Evolutionary conservation across 2,113 vertebrate species (phyloP), one percentile per base, ranked within the genome.

Genomic region (Ibidorhyncha struthersii): DNA sequence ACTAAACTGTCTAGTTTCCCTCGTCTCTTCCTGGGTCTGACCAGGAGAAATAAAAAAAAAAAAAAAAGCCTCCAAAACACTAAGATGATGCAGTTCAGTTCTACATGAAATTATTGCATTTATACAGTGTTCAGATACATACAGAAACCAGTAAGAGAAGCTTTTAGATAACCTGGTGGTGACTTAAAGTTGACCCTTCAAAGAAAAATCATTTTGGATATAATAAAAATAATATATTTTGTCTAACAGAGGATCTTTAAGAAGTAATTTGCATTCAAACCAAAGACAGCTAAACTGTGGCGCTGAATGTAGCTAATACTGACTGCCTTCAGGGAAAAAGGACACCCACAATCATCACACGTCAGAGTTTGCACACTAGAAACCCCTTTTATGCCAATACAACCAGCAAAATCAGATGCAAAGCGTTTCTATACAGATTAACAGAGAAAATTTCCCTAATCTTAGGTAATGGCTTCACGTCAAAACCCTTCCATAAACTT

Each of bases 101-200:
- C 32, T 93, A 78, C 55, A 76, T 56, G 70, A 92, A 86, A 87
- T 61, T 34, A 50, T 3, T 78, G 63, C 72, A 53, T 93, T 56
- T 86, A 52, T 92, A 62, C 22, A 29, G n/a, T 59, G 61, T 67
- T 72, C 89, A 94, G 70, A 90, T 70, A 26, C 16, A n/a, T 23
- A 43, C 0, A 2, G 73, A 77, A 89, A 83, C 29, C 65, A 91
- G 40, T 90, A 93, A 96, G 38, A 89, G 53, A 82, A 69, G 66
- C 82, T 97, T 96, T 93, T 84, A 91, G 73, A 78, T 69, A 95
- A 92, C 34, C 34, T 69, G 40, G 43, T 41, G 40, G 61, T 80
- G 76, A 95, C 62, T 96, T 96, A 90, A 96, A 94, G 56, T 30
- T 78, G 56, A 32, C 8, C 22, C 32, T 73, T 76, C 45, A 73